Evolutionary conservation across 1,140 invertebrate species (phyloP).

Genomic region (Neuroterus valhalla): DNA sequence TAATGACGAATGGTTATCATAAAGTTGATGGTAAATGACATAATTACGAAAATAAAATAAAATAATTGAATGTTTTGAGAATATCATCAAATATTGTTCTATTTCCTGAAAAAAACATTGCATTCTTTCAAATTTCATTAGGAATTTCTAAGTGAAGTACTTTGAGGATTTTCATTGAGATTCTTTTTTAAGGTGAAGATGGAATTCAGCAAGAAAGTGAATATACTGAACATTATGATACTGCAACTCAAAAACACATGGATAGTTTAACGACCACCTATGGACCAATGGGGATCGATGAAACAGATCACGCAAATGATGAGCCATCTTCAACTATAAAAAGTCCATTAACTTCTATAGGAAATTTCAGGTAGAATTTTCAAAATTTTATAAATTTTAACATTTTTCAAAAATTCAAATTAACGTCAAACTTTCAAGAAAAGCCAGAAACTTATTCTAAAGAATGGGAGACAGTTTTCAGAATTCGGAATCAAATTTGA

Average conservation of each 20-base stretch:
- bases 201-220: conserved; percentile 78
- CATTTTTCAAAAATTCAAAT: background rate
- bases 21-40: background rate
- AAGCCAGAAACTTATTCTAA: background rate
- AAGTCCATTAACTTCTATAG: conserved; percentile 42
- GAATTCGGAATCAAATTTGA: too few relatives aligned
- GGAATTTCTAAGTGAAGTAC: too few relatives aligned
- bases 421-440: background rate
- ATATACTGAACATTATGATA: conserved; percentile 79
- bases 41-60: too few relatives aligned
- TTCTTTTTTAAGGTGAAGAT: conserved; percentile 59
- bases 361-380: conserved; percentile 45
- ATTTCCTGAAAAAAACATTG: too few relatives aligned
- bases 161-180: background rate
- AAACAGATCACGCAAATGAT: conserved; percentile 28
- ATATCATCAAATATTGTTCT: too few relatives aligned
- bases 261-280: conserved; percentile 70
- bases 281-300: conserved; percentile 39
- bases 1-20: background rate
- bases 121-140: too few relatives aligned
- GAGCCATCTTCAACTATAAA: conserved; percentile 41
- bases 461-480: too few relatives aligned
- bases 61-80: too few relatives aligned
- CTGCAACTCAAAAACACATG: conserved; percentile 76
- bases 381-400: background rate